Conservation (phyloP, 30 jellyfish, hydroid and myxozoan species). For the Rhopilema esculentum region DNA sequence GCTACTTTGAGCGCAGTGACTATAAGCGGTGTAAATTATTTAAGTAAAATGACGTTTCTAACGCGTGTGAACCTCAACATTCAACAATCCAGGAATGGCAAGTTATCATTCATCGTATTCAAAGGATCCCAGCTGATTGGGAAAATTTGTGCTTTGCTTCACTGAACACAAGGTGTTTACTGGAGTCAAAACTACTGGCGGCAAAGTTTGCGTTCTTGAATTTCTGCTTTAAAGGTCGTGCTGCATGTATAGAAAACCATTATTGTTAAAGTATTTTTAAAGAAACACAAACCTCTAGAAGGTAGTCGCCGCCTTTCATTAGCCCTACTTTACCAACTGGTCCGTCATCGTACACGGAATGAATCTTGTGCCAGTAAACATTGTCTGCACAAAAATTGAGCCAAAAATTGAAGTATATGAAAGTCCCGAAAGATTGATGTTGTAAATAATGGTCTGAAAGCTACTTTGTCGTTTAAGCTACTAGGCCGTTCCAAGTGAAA, state of each 20-base stretch:
- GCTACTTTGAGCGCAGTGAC: too few species aligned
- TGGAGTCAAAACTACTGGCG: background rate
- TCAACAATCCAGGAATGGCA: background rate
- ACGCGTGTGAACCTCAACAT: background rate
- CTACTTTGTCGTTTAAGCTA: background rate
- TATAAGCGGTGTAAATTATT: too few species aligned
- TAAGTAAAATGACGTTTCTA: too few species aligned
- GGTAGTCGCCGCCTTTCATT: conserved; percentile 85
- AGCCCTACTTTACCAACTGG: conserved; percentile 89
- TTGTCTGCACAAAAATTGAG: conserved; percentile 45
- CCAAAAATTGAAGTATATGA: background rate
- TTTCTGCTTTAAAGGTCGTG: background rate
- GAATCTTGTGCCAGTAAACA: conserved; percentile 78
- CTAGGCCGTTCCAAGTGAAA: too few species aligned
- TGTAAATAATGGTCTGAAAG: background rate
- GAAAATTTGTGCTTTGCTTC: background rate
- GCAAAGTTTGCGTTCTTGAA: background rate
- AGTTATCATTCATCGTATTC: background rate
- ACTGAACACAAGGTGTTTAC: background rate
- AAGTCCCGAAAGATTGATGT: background rate
- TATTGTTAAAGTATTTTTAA: too few species aligned
- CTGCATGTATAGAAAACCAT: too few species aligned
- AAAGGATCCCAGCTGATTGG: background rate
- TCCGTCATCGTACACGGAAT: conserved; percentile 89
- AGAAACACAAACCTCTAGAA: conserved; percentile 96